These are phyloP conservation scores for Talpa occidentalis DNA, from an alignment of 2,113 vertebrate genomes.

Conservation along the genomic window DNA sequence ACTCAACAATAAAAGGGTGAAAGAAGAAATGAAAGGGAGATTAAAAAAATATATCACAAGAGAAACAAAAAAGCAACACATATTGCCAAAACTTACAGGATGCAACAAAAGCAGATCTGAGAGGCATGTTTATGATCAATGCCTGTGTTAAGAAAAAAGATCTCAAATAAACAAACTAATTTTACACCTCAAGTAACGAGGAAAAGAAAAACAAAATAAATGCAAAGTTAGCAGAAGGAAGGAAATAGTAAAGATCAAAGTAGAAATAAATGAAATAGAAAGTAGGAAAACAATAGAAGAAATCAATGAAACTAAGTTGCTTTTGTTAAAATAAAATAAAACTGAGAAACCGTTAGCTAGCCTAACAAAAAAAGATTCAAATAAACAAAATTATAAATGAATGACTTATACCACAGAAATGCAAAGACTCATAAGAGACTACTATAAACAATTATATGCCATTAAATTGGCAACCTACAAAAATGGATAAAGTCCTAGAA, in stretches of 20 bases:
- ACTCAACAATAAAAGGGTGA: not conserved
- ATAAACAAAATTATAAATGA: not conserved
- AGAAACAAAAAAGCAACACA: not conserved
- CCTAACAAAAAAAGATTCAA: not conserved
- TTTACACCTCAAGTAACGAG: not conserved
- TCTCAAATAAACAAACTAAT: not conserved
- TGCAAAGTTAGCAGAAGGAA: not conserved
- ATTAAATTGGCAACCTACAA: not conserved
- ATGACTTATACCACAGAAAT: not conserved
- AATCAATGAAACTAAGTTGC: not conserved
- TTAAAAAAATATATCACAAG: not conserved
- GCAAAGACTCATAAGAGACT: not conserved
- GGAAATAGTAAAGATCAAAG: not conserved
- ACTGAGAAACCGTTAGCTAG: not conserved
- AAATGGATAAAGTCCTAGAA: not conserved
- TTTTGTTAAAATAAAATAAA: not conserved
- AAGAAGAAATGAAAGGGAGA: not conserved
- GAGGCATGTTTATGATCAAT: not conserved
- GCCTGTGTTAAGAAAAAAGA: not conserved
- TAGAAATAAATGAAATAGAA: not conserved
- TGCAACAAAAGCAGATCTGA: not conserved
- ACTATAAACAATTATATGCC: not conserved
- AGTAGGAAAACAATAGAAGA: not conserved
- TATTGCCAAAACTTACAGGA: not conserved
- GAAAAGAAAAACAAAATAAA: not conserved